phyloP scores from a whole-genome alignment of 2,888 invertebrate genomes.

The Eristalis pertinax region DNA sequence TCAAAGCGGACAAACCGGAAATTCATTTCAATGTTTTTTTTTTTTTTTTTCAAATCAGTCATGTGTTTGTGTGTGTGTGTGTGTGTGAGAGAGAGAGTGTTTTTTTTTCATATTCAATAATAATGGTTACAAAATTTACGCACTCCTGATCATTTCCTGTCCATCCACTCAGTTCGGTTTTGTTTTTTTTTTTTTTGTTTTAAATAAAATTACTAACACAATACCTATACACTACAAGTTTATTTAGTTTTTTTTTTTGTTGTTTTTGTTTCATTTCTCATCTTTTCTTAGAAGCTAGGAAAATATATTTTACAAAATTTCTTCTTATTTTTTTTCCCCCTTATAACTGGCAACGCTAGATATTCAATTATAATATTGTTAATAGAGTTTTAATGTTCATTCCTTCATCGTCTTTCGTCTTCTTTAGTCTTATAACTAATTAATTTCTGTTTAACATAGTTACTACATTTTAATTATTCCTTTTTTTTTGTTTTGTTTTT shows the following conservation, averaged over 20 bases:
- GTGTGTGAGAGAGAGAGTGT: not conserved
- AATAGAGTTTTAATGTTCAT: conserved; percentile 49
- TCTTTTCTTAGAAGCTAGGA: conserved; percentile 64
- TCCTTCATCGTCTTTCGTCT: conserved; percentile 20
- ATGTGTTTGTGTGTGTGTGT: conserved; percentile 19
- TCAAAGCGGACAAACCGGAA: conserved; percentile 60
- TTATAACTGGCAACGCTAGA: conserved; percentile 71
- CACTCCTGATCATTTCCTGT: conserved; percentile 42
- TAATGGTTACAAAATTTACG: conserved; percentile 51
- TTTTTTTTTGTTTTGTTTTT: conserved; percentile 22
- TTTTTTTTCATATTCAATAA: conserved; percentile 15
- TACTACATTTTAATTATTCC: conserved; percentile 53
- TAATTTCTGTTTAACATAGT: conserved; percentile 66
- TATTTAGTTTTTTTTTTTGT: conserved; percentile 26
- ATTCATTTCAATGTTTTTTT: conserved; percentile 50
- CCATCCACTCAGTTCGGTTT: conserved; percentile 26
- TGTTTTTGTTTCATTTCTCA: not conserved
- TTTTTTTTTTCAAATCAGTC: conserved; percentile 69
- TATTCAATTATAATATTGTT: conserved; percentile 68
- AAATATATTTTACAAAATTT: conserved; percentile 72
- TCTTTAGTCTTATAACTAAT: conserved; percentile 66
- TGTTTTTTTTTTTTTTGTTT: conserved; percentile 31
- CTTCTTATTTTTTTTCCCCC: conserved; percentile 30
- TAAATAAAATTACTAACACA: conserved; percentile 72
- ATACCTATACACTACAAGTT: conserved; percentile 67